These are phyloP conservation scores for Oceanodroma leucorhoa DNA, from an alignment of 2,797 vertebrate species.

Conservation along the genomic window DNA sequence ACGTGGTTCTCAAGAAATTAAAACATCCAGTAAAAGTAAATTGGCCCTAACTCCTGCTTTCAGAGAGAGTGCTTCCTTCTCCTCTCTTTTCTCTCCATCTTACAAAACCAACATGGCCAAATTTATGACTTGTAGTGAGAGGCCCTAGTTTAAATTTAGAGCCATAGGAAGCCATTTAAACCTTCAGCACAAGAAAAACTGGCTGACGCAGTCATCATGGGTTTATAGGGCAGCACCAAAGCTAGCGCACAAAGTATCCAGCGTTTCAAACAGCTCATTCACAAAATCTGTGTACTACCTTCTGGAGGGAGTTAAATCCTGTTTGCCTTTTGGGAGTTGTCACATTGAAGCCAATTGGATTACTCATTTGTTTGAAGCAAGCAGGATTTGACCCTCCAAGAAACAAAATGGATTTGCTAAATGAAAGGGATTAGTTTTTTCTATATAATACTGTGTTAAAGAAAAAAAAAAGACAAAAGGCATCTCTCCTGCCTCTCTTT, in stretches of 20 bases:
- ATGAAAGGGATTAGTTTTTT: conserved; percentile 15
- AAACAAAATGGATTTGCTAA: conserved; percentile 56
- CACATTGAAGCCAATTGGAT: conserved; percentile 58
- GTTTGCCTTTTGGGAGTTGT: conserved; percentile 63
- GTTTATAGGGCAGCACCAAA: not conserved
- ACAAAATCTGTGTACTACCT: conserved; percentile 8
- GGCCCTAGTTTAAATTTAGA: not conserved
- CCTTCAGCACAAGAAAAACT: not conserved
- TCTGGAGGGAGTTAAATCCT: conserved; percentile 43
- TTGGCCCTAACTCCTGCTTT: not conserved
- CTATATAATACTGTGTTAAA: not conserved
- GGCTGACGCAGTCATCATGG: not conserved
- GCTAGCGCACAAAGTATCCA: not conserved
- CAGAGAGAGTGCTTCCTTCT: not conserved
- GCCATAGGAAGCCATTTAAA: not conserved
- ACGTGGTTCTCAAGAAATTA: not conserved
- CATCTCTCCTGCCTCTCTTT: not conserved
- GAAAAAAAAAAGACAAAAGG: not conserved
- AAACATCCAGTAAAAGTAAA: conserved; percentile 9
- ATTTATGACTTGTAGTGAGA: not conserved
- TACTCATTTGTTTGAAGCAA: conserved; percentile 44
- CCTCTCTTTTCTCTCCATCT: not conserved
- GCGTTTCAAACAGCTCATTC: conserved; percentile 25
- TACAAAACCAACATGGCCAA: not conserved
- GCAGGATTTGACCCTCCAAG: conserved; percentile 48